A percentile compares a stretch with the other conserved stretches of the same genome.
These are phyloP conservation scores for Cryptoleucopteryx plumbea DNA, from an alignment of 2,113 vertebrate genomes.

Conservation along the genomic window DNA sequence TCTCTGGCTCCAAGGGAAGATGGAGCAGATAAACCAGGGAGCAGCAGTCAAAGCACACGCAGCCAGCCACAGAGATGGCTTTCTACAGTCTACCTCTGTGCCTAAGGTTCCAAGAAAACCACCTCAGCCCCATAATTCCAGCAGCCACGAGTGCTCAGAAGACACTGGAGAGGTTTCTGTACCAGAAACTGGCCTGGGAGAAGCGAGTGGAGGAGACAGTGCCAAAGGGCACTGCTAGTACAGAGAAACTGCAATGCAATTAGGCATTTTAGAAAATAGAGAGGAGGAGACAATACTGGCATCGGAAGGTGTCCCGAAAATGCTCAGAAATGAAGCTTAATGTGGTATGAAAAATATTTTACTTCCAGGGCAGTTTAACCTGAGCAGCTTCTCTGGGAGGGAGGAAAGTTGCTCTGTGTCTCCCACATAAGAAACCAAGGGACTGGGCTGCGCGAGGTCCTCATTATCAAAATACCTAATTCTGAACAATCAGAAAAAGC, in stretches of 20 bases:
- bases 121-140: background rate
- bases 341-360: background rate
- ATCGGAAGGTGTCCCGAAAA: background rate
- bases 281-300: background rate
- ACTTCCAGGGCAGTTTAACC: background rate
- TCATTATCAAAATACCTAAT: background rate
- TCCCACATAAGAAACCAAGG: background rate
- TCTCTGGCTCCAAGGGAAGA: background rate
- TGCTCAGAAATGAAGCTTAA: background rate
- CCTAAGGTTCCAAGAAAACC: background rate
- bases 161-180: background rate
- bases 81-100: background rate
- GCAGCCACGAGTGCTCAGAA: background rate
- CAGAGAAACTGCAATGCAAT: background rate
- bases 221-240: background rate
- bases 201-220: background rate
- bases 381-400: background rate
- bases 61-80: accelerated
- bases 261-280: background rate
- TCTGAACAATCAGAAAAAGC: background rate
- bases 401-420: background rate
- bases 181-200: background rate
- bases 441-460: background rate
- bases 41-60: background rate
- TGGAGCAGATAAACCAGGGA: background rate